These are phyloP conservation scores for Corythornis leucogaster DNA, from an alignment of 2,797 vertebrate species.

Conservation along the genomic window DNA sequence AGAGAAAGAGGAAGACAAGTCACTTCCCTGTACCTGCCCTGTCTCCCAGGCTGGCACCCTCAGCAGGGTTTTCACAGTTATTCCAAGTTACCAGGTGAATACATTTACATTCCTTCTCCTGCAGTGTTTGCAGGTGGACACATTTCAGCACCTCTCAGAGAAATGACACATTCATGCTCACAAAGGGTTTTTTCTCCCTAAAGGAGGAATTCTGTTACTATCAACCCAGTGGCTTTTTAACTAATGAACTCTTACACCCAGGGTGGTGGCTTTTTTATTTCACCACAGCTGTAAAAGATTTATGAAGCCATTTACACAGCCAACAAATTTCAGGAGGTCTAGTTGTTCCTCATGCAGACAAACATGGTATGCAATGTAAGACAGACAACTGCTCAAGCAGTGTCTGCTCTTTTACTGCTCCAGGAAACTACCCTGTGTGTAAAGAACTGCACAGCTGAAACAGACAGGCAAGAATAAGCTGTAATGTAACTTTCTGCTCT, in stretches of 20 bases:
- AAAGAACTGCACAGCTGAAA: neutral
- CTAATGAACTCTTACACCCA: neutral
- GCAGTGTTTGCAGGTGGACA: neutral
- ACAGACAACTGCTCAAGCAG: neutral
- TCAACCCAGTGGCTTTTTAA: neutral
- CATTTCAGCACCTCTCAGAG: neutral
- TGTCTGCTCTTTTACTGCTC: neutral
- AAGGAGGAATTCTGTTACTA: neutral
- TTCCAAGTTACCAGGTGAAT: neutral
- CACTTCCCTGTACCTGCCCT: neutral
- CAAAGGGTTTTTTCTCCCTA: neutral
- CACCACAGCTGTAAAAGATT: neutral
- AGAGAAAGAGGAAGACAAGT: conserved; percentile 10
- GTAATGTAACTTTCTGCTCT: neutral
- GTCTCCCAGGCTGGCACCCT: neutral
- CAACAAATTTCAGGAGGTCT: neutral
- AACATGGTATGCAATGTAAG: neutral
- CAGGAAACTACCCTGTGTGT: neutral
- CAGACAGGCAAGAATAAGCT: neutral
- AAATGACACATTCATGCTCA: neutral
- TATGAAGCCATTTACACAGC: neutral
- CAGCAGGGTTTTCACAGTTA: neutral
- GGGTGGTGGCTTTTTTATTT: neutral
- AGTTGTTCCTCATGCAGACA: neutral
- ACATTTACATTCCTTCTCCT: neutral